Conservation (phyloP, 2,113 vertebrate genomes). For the Lasiurus borealis region DNA sequence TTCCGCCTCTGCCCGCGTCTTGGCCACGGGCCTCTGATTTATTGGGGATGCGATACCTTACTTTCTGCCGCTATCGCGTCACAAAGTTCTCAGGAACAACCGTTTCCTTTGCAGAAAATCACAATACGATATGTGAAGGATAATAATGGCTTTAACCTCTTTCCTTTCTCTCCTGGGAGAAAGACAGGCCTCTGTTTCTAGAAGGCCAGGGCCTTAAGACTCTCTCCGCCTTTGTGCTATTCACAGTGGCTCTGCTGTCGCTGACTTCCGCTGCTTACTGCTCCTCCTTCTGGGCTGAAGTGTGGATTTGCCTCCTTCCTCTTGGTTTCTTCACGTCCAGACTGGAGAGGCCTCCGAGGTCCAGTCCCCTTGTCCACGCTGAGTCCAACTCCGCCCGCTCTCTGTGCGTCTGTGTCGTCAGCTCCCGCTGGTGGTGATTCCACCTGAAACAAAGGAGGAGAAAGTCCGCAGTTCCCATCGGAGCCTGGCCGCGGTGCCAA, state of each 20-base stretch:
- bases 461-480: neutral
- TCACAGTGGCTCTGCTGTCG: neutral
- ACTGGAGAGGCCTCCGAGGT: neutral
- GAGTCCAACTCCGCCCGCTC: neutral
- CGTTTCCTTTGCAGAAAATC: neutral
- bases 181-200: neutral
- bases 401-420: neutral
- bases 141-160: neutral
- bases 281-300: neutral
- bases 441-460: neutral
- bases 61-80: neutral
- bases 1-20: neutral
- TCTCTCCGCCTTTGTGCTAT: neutral
- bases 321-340: neutral
- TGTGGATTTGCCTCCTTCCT: neutral
- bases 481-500: neutral
- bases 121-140: neutral
- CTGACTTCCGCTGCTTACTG: neutral
- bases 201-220: neutral
- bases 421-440: neutral
- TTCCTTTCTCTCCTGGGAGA: neutral
- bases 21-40: neutral
- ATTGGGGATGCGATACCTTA: neutral
- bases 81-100: neutral
- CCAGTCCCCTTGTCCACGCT: neutral